Evolutionary conservation across 2,888 invertebrate genomes (phyloP).

Genomic region (Protonemura montana): DNA sequence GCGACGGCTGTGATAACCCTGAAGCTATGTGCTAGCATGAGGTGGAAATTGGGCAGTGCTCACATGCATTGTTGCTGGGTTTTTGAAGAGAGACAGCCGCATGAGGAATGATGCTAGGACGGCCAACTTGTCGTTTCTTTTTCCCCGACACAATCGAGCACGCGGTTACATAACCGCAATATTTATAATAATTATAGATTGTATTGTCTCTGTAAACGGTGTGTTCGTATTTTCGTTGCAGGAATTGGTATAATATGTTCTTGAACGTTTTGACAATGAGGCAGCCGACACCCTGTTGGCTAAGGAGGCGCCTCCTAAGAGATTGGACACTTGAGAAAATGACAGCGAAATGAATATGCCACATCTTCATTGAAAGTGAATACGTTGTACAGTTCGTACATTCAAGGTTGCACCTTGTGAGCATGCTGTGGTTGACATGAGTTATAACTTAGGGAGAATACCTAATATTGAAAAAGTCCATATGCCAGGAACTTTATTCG

Average conservation of each 20-base stretch:
- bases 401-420: too few species aligned
- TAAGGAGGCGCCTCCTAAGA: background rate
- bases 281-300: background rate
- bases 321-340: background rate
- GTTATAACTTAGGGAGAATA: too few species aligned
- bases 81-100: background rate
- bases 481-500: background rate
- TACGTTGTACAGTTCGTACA: background rate
- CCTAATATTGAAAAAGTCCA: background rate
- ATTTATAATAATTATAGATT: slow-evolving; percentile 34
- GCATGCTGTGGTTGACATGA: too few species aligned
- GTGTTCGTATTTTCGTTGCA: background rate
- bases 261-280: background rate
- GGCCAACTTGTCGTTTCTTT: slow-evolving; percentile 18
- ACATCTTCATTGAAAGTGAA: background rate
- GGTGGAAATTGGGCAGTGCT: slow-evolving; percentile 34
- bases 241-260: background rate
- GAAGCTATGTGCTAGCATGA: background rate
- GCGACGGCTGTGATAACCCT: slow-evolving; percentile 7
- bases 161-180: slow-evolving; percentile 22
- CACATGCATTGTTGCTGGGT: slow-evolving; percentile 34
- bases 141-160: slow-evolving; percentile 32
- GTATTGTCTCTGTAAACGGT: slow-evolving; percentile 32
- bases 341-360: background rate
- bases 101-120: slow-evolving; percentile 36